Base-by-base conservation (phyloP, 2,113 vertebrate genomes). In the Cephalopterus ornatus region DNA sequence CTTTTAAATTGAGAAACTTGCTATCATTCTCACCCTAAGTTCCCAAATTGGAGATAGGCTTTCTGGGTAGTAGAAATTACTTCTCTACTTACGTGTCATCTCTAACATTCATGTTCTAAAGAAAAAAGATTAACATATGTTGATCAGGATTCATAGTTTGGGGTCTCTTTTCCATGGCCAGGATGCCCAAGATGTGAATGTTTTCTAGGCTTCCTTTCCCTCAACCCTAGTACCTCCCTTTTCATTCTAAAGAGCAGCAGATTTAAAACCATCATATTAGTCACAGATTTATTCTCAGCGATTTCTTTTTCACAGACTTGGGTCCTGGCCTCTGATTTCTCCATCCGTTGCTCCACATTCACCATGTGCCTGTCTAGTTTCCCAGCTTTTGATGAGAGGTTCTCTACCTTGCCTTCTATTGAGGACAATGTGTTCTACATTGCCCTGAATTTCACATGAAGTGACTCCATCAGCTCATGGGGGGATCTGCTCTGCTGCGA, bases 241-340 rank as follows among this genome's bases (percentile, higher is more conserved):
- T 98, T 97, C 96, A 89, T 97, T 98, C 98, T 98, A 96, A 97
- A 98, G 96, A 98, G 95, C 97, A 97, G 95, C 96, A 97, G 92
- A 96, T 97, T 96, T 97, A 85, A 97, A 97, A 97, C 95, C 88
- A 92, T 95, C 97, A 81, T 97, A 52, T 96, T 96, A 98, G 97
- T 97, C 96, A 97, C 98, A 98, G 97, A 98, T 98, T 98, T 97
- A 98, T 98, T 98, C 97, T 98, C 98, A 98, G 98, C 96, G 97
- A 98, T 98, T 98, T 98, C 98, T 98, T 98, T 98, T 98, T 98
- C 98, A 98, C 98, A 98, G 97, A 98, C 97, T 97, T 98, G 98
- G 97, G 97, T 98, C 97, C 98, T 97, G 98, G 97, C 98, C 98
- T 98, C 98, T 98, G 98, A 97, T 98, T 97, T 98, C 98, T 98